Evolutionary conservation across 2,113 vertebrate species (phyloP), one percentile per base, ranked within the genome.

Genomic region (Calidris pugnax): DNA sequence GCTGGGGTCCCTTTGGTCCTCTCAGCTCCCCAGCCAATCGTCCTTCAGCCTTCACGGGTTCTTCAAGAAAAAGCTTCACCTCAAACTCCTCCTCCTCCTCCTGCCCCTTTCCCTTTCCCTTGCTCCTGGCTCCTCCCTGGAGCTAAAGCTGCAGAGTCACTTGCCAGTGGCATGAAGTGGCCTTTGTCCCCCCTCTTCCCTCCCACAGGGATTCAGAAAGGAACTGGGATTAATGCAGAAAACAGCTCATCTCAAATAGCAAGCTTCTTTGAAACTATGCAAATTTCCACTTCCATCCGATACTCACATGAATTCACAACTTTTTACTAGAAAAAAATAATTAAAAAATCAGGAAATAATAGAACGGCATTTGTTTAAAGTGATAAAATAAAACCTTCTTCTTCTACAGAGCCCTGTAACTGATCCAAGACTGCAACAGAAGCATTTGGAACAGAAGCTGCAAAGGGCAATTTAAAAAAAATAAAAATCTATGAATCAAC

Each of bases 161-260:
- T 73, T 57, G 1, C 41, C 81, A 76, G 64, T 4, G 16, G 85
- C 50, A 86, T 55, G 82, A 95, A 93, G 77, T 57, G 79, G 67
- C 75, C 93, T 94, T 94, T 96, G 81, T 88, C 85, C 51, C 2
- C 67, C 26, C 75, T 85, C 39, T n/a, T 87, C 85, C 74, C 85
- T 95, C 59, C 91, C 91, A 88, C 63, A 3, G 48, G 57, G 60
- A 90, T 73, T 91, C 77, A 62, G 39, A 82, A 69, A 76, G 74
- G 79, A 74, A 91, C 24, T n/a, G 55, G 47, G 50, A 87, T 78
- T 85, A 79, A 87, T 39, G 48, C 53, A 53, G 64, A 90, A 89
- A 89, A 93, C 53, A 89, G 85, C 37, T 57, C 39, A 51, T 71
- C 73, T 76, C 72, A 77, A 84, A 86, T 15, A 93, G 57, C 23